Conservation (phyloP, 1,140 invertebrate species). For the Probaryconus sp. region DNA sequence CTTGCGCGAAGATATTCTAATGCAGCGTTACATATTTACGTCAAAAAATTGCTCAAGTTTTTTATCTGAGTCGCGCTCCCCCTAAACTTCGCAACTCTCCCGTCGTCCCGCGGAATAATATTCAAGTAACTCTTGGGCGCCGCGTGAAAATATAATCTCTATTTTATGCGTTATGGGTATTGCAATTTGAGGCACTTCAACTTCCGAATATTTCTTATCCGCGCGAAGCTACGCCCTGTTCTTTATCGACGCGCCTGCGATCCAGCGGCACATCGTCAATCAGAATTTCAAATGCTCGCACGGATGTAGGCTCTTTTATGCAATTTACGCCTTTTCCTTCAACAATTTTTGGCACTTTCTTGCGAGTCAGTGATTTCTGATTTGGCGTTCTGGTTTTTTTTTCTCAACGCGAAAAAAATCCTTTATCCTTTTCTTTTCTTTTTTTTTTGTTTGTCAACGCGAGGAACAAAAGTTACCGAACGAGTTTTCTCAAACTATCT, state of each 20-base stretch:
- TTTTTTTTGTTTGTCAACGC: no score
- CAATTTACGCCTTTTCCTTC: no score
- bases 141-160: conserved; percentile 49
- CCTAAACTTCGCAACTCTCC: conserved; percentile 52
- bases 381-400: no score
- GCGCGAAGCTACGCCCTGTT: conserved; percentile 9
- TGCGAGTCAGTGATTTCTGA: no score
- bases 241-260: conserved; percentile 29
- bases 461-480: no score
- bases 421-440: no score
- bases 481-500: no score
- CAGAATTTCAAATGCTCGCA: background rate
- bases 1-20: conserved; percentile 60
- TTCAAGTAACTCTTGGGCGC: conserved; percentile 27
- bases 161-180: conserved; percentile 48
- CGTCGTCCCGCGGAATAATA: conserved; percentile 47
- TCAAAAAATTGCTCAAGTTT: conserved; percentile 61
- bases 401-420: no score
- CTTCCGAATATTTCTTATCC: conserved; percentile 38
- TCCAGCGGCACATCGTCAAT: conserved; percentile 4
- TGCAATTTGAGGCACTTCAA: conserved; percentile 45
- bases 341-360: no score
- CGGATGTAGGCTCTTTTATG: no score
- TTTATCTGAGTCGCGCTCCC: conserved; percentile 33
- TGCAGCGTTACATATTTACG: conserved; percentile 63